These are phyloP conservation scores for Drosophila differens DNA, from an alignment of 2,888 invertebrate species.

Conservation along the genomic window DNA sequence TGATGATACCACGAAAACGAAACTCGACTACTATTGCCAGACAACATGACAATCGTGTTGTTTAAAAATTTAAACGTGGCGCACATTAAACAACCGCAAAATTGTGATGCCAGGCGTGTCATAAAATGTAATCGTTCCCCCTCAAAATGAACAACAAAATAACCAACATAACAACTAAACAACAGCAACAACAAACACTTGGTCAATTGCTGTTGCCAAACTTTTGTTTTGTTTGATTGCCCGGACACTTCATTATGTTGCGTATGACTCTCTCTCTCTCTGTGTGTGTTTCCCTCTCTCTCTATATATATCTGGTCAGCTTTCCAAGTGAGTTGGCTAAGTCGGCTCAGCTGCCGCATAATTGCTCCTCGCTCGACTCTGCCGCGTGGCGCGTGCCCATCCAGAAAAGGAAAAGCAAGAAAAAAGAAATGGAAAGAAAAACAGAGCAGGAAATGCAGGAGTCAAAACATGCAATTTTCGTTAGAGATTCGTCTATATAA, in stretches of 20 bases:
- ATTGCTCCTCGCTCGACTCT: conserved; percentile 37
- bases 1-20: conserved; percentile 56
- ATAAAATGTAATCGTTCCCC: conserved; percentile 62
- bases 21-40: conserved; percentile 21
- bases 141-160: background rate
- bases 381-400: conserved; percentile 61
- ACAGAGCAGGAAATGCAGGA: conserved; percentile 25
- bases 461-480: conserved; percentile 78
- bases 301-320: conserved; percentile 43
- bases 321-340: conserved; percentile 78
- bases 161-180: conserved; percentile 11
- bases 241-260: conserved; percentile 57
- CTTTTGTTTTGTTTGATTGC: conserved; percentile 53
- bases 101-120: conserved; percentile 57
- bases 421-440: background rate
- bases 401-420: conserved; percentile 20
- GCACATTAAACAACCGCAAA: conserved; percentile 63
- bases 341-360: conserved; percentile 71
- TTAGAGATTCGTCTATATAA: conserved; percentile 51
- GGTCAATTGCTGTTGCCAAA: conserved; percentile 47
- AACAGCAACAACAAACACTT: conserved; percentile 42
- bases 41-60: conserved; percentile 67
- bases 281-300: background rate
- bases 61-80: conserved; percentile 56
- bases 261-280: background rate